These are phyloP conservation scores for Acropternis orthonyx DNA, from an alignment of 2,797 vertebrate species.

Conservation along the genomic window DNA sequence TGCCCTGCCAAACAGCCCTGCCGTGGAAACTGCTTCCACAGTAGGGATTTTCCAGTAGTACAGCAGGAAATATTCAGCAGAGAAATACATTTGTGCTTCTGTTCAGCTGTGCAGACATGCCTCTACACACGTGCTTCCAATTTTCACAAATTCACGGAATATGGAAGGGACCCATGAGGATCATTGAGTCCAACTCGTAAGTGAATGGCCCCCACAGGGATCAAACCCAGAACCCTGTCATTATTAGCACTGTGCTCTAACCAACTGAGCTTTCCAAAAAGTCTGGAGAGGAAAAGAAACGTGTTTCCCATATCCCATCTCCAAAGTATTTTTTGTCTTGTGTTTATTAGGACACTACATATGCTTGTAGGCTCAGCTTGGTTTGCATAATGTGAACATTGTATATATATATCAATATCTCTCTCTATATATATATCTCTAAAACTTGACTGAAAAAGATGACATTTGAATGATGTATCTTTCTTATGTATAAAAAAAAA, in stretches of 20 bases:
- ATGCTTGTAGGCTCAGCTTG: neutral
- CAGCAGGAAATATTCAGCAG: neutral
- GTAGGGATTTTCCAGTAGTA: neutral
- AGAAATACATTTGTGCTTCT: neutral
- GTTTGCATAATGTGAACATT: neutral
- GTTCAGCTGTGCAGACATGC: neutral
- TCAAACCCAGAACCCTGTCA: neutral
- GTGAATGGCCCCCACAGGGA: neutral
- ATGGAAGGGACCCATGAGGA: neutral
- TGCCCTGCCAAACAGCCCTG: neutral
- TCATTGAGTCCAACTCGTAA: neutral
- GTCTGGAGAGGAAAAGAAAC: neutral
- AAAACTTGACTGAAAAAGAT: neutral
- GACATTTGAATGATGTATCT: neutral
- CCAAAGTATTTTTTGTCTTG: neutral
- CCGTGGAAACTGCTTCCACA: neutral
- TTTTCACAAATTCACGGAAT: neutral
- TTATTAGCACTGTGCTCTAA: neutral
- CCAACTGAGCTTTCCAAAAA: neutral
- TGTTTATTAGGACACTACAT: accelerated
- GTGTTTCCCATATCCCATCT: accelerated
- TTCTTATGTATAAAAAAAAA: neutral
- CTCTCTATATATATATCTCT: neutral
- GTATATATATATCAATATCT: neutral
- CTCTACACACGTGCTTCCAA: neutral